Percentiles rank a stretch among this genome's conserved stretches.
Evolutionary conservation across 2,888 invertebrate species (phyloP).

Genomic region (Drosophila longiperda): DNA sequence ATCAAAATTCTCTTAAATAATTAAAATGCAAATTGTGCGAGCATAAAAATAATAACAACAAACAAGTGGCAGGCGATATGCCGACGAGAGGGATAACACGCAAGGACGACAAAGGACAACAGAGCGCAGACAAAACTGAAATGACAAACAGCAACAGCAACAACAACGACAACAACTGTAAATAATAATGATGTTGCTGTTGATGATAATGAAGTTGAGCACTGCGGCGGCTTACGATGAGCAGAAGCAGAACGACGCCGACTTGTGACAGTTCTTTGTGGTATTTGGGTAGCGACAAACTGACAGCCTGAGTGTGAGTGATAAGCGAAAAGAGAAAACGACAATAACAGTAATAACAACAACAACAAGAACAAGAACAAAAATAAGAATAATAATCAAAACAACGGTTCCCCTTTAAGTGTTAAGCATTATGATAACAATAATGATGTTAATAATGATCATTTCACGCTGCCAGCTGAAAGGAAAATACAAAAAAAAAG

Average conservation of each 20-base stretch:
- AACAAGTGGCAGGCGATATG: constrained; percentile 54
- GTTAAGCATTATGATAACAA: constrained; percentile 54
- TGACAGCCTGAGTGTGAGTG: constrained; percentile 20
- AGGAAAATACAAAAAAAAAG: background rate
- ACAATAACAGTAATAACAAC: background rate
- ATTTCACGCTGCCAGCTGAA: constrained; percentile 20
- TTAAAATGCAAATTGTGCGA: constrained; percentile 83
- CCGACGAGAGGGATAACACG: constrained; percentile 38
- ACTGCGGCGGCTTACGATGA: constrained; percentile 18
- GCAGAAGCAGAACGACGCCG: constrained; percentile 27
- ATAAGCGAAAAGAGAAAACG: constrained; percentile 9
- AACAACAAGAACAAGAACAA: background rate
- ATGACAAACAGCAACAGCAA: constrained; percentile 50
- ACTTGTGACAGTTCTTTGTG: constrained; percentile 80
- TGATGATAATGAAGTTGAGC: constrained; percentile 30
- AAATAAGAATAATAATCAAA: background rate
- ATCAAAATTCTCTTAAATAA: constrained; percentile 84
- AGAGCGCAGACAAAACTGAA: constrained; percentile 40
- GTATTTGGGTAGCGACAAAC: constrained; percentile 40
- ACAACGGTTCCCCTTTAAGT: constrained; percentile 49
- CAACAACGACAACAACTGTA: constrained; percentile 28
- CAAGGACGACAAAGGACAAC: constrained; percentile 69
- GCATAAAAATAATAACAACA: constrained; percentile 67
- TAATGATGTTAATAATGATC: constrained; percentile 35
- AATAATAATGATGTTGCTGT: constrained; percentile 33